Evolutionary conservation across 2,888 invertebrate species (phyloP), one percentile per base, ranked within the genome.

Genomic region (Trachelus stipa): DNA sequence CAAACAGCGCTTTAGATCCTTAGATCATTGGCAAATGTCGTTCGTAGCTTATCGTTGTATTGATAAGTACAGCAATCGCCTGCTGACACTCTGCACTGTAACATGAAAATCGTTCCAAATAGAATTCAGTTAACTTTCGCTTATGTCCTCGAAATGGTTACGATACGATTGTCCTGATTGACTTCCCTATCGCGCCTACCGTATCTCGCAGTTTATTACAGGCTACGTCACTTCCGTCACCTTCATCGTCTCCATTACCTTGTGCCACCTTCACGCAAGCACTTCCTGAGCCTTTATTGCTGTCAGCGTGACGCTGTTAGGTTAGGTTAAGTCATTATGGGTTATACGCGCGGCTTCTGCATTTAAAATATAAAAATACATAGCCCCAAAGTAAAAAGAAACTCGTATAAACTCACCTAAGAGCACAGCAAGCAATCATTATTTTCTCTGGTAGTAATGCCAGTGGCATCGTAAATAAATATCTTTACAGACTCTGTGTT

Each of bases 101-200:
- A 56, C 23, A 9, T 9, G 23, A 56, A 23, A 56, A 56, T 56
- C 23, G 56, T 56, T 56, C 56, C 9, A 56, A 56, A 56, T 74
- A 74, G 74, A 74, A 33, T 35, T 74, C 34, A 30, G 34, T 35
- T 34, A 35, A 34, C 74, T 34, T 71, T 71, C 71, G 71, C 71
- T 71, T 71, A 0, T 34, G 71, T 71, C 71, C 71, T 71, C 71
- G 71, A 71, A 34, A 30, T 31, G 23, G 71, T 34, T 71, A 56
- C 56, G 56, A 23, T 23, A 15, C 56, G 56, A 23, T 56, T 56
- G 23, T 56, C 23, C 56, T 23, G 56, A 56, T 56, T 23, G 56
- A 23, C 23, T 56, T 56, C 56, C 56, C 56, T 56, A 56, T 56
- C 56, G 23, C 23, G 56, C 56, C 23, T 2, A 71, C 34, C 71